phyloP scores from a whole-genome alignment of 2,888 invertebrate genomes.

The Eudemis profundana region DNA sequence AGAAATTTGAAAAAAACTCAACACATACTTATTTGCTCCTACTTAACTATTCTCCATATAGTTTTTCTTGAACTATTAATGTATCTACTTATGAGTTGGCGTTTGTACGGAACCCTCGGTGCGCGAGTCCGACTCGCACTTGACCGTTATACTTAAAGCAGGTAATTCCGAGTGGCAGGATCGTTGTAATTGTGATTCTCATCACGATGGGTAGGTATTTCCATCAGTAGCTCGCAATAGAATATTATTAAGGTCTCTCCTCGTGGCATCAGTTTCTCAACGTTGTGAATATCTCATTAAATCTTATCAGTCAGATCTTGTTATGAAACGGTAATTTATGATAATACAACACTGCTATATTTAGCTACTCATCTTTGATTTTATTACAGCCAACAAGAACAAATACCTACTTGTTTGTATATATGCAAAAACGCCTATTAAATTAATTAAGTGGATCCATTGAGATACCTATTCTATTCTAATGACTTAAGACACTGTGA shows the following conservation, averaged over 20 bases:
- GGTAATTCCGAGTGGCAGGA: slow-evolving; percentile 6
- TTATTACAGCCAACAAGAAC: not conserved
- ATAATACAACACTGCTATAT: not conserved
- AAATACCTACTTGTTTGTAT: too few relatives aligned
- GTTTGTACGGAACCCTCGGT: too few relatives aligned
- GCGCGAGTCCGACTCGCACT: not conserved
- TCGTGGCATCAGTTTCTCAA: slow-evolving; percentile 15
- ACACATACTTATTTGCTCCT: too few relatives aligned
- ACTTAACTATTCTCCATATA: too few relatives aligned
- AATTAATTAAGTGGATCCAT: not conserved
- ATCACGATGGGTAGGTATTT: slow-evolving; percentile 25
- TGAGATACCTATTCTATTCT: not conserved
- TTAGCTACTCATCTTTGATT: not conserved
- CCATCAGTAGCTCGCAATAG: slow-evolving; percentile 5
- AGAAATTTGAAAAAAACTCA: too few relatives aligned
- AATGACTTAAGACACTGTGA: not conserved
- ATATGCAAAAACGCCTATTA: not conserved
- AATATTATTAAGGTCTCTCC: slow-evolving; percentile 14
- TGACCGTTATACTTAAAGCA: slow-evolving; percentile 2
- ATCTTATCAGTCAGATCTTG: slow-evolving; percentile 21
- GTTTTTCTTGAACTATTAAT: too few relatives aligned
- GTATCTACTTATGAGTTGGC: too few relatives aligned
- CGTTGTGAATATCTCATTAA: slow-evolving; percentile 1
- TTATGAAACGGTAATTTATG: slow-evolving; percentile 16
- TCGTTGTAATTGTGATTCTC: slow-evolving; percentile 28